Conservation (phyloP, 1,140 invertebrate genomes). For the Diorhabda sublineata region DNA sequence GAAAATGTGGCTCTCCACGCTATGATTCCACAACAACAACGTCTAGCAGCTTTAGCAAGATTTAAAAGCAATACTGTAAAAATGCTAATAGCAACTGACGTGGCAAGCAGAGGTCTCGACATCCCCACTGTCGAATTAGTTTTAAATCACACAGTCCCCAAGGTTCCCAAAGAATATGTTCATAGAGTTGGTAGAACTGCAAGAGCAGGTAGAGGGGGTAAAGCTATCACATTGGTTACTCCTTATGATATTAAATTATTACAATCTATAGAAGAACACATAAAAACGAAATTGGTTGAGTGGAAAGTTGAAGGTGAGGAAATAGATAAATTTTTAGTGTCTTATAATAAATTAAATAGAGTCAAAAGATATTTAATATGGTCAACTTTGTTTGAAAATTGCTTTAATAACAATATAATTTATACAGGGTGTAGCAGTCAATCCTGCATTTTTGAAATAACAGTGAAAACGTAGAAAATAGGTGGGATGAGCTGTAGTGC, state of each 20-base stretch:
- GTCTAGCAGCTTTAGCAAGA: slow-evolving; percentile 70
- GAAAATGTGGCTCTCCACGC: slow-evolving; percentile 83
- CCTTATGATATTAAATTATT: slow-evolving; percentile 87
- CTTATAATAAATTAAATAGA: too few relatives aligned
- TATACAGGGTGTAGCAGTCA: too few relatives aligned
- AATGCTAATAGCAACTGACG: slow-evolving; percentile 94
- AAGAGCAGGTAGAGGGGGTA: slow-evolving; percentile 80
- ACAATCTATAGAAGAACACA: slow-evolving; percentile 78
- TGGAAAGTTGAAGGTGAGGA: slow-evolving; percentile 75
- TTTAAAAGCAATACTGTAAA: slow-evolving; percentile 83
- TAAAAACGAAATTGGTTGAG: slow-evolving; percentile 82
- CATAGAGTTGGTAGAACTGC: slow-evolving; percentile 97
- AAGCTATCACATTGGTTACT: slow-evolving; percentile 86
- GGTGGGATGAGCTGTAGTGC: too few relatives aligned
- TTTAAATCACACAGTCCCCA: slow-evolving; percentile 90
- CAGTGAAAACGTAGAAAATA: too few relatives aligned
- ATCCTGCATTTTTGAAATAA: too few relatives aligned
- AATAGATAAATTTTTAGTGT: not conserved
- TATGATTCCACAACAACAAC: slow-evolving; percentile 77
- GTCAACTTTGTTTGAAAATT: too few relatives aligned
- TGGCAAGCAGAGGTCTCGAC: slow-evolving; percentile 89
- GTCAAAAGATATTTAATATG: too few relatives aligned
- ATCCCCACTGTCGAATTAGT: slow-evolving; percentile 88
- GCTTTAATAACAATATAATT: too few relatives aligned
- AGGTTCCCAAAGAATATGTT: slow-evolving; percentile 88